Conservation (phyloP, 2,797 vertebrate genomes). For the Urocyon cinereoargenteus region DNA sequence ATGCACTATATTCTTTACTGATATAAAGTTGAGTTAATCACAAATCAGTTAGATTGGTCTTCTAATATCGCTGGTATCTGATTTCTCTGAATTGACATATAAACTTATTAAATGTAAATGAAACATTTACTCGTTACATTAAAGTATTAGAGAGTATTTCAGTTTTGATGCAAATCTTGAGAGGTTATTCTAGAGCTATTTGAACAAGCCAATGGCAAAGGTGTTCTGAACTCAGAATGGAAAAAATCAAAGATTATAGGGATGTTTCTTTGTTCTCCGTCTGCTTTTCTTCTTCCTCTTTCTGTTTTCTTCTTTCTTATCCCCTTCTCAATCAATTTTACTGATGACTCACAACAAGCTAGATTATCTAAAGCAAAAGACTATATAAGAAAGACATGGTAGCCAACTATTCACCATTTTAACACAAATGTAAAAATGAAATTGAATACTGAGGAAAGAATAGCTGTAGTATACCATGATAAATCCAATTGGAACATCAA, state of each 20-base stretch:
- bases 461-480: neutral
- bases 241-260: neutral
- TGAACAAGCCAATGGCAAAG: neutral
- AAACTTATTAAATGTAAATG: slow-evolving; percentile 42
- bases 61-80: neutral
- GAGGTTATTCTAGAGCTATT: slow-evolving; percentile 5
- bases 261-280: neutral
- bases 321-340: neutral
- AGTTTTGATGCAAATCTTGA: neutral
- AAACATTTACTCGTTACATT: neutral
- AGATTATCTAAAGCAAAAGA: neutral
- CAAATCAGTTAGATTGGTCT: neutral
- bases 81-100: slow-evolving; percentile 16
- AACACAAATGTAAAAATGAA: neutral
- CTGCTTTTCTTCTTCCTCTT: neutral
- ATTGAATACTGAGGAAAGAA: neutral
- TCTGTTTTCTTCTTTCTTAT: neutral
- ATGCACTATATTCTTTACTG: neutral
- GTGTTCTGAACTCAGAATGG: neutral
- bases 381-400: neutral
- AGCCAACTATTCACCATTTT: neutral
- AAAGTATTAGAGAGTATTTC: neutral
- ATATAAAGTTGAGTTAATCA: neutral
- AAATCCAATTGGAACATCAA: neutral
- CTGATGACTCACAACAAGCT: neutral